Conservation (phyloP, 2,888 invertebrate genomes). For the Thecocarcelia acutangulata region DNA sequence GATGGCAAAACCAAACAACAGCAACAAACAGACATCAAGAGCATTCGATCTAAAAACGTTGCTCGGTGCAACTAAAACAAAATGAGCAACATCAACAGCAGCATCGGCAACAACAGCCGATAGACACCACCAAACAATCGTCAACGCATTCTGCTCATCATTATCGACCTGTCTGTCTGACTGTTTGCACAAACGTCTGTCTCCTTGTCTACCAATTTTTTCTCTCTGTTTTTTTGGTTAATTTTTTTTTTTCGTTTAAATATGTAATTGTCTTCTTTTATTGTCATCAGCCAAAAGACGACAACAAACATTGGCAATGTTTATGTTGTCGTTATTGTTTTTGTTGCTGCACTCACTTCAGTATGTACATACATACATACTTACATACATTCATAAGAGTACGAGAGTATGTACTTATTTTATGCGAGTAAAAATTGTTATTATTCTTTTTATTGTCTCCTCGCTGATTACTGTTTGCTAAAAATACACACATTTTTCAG, state of each 20-base stretch:
- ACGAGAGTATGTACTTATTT: slow-evolving; percentile 1
- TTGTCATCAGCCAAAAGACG: slow-evolving; percentile 55
- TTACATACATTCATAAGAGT: too few species aligned
- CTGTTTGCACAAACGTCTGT: slow-evolving; percentile 31
- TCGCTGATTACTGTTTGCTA: slow-evolving; percentile 46
- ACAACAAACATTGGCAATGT: slow-evolving; percentile 45
- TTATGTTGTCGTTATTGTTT: slow-evolving; percentile 31
- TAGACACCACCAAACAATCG: slow-evolving; percentile 10
- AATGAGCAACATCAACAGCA: slow-evolving; percentile 30
- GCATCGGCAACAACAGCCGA: neutral
- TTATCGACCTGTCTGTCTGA: slow-evolving; percentile 39
- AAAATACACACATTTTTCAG: slow-evolving; percentile 52
- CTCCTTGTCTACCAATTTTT: slow-evolving; percentile 42
- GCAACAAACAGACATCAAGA: slow-evolving; percentile 23
- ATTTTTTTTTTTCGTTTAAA: slow-evolving; percentile 15
- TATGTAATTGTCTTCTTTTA: slow-evolving; percentile 40
- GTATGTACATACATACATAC: neutral
- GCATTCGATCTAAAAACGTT: slow-evolving; percentile 37
- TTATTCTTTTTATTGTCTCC: slow-evolving; percentile 49
- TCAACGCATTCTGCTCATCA: slow-evolving; percentile 35
- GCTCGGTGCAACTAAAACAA: slow-evolving; percentile 1
- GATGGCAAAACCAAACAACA: slow-evolving; percentile 12
- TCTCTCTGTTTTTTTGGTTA: neutral
- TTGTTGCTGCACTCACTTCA: slow-evolving; percentile 11
- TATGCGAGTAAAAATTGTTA: slow-evolving; percentile 29